phyloP scores from a whole-genome alignment of 1,140 invertebrate genomes.

The Drosophila parabipectinata region DNA sequence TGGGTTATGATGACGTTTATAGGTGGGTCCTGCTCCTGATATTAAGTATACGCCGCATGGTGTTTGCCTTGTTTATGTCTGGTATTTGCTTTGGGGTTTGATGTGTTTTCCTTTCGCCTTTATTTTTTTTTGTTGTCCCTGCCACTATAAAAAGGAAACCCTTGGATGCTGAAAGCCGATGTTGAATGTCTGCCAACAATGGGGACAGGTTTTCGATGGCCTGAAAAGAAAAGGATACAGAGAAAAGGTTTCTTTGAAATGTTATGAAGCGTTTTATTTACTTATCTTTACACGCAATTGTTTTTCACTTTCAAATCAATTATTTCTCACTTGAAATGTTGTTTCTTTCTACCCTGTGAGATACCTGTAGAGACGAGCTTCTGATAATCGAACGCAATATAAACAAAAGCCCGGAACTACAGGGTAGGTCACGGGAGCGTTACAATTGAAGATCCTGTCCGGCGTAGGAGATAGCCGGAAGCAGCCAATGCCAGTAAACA shows the following conservation, averaged over 20 bases:
- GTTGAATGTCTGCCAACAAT: slow-evolving; percentile 34
- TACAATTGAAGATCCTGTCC: slow-evolving; percentile 52
- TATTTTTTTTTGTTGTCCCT: slow-evolving; percentile 79
- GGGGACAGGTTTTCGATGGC: slow-evolving; percentile 14
- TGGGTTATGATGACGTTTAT: slow-evolving; percentile 66
- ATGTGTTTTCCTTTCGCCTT: slow-evolving; percentile 18
- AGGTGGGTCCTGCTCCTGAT: slow-evolving; percentile 55
- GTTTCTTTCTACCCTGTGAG: slow-evolving; percentile 90
- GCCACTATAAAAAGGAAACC: slow-evolving; percentile 20
- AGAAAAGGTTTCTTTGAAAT: slow-evolving; percentile 10
- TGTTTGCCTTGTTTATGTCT: slow-evolving; percentile 54
- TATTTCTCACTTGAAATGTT: slow-evolving; percentile 15
- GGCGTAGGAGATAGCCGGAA: slow-evolving; percentile 36
- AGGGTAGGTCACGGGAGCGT: slow-evolving; percentile 98
- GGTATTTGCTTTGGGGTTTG: slow-evolving; percentile 53
- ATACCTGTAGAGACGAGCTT: slow-evolving; percentile 99
- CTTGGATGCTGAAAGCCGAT: slow-evolving; percentile 32
- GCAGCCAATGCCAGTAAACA: slow-evolving; percentile 31
- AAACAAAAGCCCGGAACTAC: slow-evolving; percentile 99
- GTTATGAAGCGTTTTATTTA: background rate
- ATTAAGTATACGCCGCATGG: slow-evolving; percentile 62
- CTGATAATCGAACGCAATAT: slow-evolving; percentile 92
- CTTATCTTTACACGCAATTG: background rate
- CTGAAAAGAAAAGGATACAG: background rate
- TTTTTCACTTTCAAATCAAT: background rate